Percentiles rank a stretch among this genome's conserved stretches.
phyloP scores from a whole-genome alignment of 2,797 vertebrate genomes.

The Characodon lateralis region DNA sequence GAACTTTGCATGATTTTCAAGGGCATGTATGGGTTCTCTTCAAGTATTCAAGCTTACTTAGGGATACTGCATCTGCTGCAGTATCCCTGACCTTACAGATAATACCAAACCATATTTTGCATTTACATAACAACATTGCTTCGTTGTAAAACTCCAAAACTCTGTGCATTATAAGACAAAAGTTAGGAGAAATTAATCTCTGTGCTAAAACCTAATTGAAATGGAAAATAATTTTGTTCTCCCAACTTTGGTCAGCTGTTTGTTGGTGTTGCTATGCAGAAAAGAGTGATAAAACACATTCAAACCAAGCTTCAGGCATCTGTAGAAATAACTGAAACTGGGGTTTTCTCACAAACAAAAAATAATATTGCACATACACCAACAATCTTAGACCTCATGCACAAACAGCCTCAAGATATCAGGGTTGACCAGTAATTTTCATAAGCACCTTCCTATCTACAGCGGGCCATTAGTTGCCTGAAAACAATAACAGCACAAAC shows the following conservation, averaged over 20 bases:
- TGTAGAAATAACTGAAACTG: neutral
- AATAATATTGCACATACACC: neutral
- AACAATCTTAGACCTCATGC: constrained; percentile 15
- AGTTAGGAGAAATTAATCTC: neutral
- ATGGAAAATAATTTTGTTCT: neutral
- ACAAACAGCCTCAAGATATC: constrained; percentile 48
- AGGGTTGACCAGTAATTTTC: constrained; percentile 47
- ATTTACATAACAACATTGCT: neutral
- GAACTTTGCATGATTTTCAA: too few species aligned
- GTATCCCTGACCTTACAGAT: too few species aligned
- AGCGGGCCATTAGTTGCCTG: constrained; percentile 46
- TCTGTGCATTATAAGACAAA: neutral
- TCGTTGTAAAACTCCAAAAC: neutral
- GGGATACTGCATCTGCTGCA: too few species aligned
- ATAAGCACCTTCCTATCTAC: constrained; percentile 53
- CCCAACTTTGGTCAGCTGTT: neutral
- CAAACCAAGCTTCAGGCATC: neutral
- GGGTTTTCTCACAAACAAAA: neutral
- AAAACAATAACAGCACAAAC: constrained; percentile 52
- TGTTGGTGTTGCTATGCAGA: too few species aligned
- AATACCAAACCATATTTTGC: neutral
- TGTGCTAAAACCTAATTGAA: neutral
- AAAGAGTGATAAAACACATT: neutral
- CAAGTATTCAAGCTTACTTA: neutral
- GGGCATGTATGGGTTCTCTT: neutral